Evolutionary conservation across 2,113 vertebrate species (phyloP).

Genomic region (Oophaga pumilio): DNA sequence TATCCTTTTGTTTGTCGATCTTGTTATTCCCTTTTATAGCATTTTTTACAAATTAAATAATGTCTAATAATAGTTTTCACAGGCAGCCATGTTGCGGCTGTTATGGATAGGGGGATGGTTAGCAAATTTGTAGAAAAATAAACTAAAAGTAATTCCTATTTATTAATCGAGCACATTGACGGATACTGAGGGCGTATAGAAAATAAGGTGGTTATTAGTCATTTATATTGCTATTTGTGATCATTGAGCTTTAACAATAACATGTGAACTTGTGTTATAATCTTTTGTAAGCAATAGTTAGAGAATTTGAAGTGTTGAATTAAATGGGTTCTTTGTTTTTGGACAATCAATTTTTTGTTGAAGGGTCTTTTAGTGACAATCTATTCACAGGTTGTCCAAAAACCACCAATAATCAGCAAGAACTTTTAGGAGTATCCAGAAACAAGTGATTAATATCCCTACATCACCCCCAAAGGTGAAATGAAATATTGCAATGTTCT

Average conservation of each 20-base stretch:
- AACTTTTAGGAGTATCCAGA: neutral
- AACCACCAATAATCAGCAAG: neutral
- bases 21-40: conserved; percentile 19
- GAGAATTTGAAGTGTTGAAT: neutral
- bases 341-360: too few species aligned
- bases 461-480: neutral
- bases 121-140: conserved; percentile 6
- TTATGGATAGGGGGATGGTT: neutral
- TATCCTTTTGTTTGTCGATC: conserved; percentile 7
- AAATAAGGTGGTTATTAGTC: neutral
- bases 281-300: neutral
- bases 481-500: neutral
- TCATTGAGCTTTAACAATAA: neutral
- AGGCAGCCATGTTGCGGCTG: conserved; percentile 9
- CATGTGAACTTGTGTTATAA: neutral
- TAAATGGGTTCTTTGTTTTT: neutral
- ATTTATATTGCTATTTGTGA: neutral
- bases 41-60: conserved; percentile 22
- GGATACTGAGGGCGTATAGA: neutral
- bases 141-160: neutral
- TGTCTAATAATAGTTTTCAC: conserved; percentile 1
- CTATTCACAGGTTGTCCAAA: neutral
- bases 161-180: neutral
- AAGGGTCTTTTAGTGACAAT: too few species aligned
- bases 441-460: neutral